These are phyloP conservation scores for Ciconia stormi DNA, from an alignment of 2,113 vertebrate genomes.

Conservation along the genomic window DNA sequence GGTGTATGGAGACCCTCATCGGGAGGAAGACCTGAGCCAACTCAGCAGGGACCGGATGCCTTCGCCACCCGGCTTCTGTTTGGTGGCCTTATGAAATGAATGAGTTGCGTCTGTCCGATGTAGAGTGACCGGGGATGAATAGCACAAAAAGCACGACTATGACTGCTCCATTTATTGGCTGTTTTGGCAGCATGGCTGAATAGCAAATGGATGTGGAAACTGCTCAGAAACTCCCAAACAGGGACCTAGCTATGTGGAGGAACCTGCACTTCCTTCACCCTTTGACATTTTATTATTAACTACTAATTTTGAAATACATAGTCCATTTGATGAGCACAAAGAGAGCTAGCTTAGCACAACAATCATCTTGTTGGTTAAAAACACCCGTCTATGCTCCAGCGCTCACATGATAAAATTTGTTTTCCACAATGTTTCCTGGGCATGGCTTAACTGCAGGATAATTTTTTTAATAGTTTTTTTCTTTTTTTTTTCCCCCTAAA, in stretches of 20 bases:
- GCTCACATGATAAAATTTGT: background rate
- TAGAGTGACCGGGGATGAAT: background rate
- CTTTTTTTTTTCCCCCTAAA: background rate
- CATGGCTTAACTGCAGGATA: background rate
- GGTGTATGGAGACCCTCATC: background rate
- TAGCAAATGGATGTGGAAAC: conserved; percentile 54
- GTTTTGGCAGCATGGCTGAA: conserved; percentile 36
- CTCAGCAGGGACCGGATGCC: conserved; percentile 16
- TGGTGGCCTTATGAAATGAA: conserved; percentile 35
- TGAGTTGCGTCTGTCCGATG: background rate
- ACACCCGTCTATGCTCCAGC: background rate
- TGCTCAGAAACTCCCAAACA: conserved; percentile 39
- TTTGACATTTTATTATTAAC: conserved; percentile 54
- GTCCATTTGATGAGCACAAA: background rate
- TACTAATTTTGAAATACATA: conserved; percentile 29
- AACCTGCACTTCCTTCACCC: conserved; percentile 61
- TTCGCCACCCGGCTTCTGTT: background rate
- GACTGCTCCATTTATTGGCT: conserved; percentile 39
- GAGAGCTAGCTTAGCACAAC: background rate
- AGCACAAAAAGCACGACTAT: background rate
- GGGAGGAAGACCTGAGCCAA: background rate
- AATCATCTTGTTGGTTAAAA: background rate
- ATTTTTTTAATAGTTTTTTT: background rate
- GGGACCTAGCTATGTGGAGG: conserved; percentile 19
- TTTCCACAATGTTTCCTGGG: conserved; percentile 34